These are phyloP conservation scores for Acrocera orbiculus DNA, from an alignment of 2,888 invertebrate species.

Conservation along the genomic window DNA sequence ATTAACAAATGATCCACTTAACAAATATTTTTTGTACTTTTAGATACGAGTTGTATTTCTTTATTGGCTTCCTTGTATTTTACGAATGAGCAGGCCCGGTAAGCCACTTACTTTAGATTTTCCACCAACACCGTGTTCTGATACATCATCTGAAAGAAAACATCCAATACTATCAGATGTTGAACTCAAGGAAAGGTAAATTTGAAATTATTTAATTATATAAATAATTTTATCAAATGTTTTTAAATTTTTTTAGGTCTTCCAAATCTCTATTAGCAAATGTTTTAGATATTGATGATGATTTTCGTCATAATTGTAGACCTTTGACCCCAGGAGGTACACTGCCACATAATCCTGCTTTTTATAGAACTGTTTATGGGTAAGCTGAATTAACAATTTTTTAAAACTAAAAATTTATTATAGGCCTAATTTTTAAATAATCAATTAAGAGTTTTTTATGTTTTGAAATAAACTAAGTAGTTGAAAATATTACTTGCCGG, in stretches of 20 bases:
- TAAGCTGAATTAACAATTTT: conserved; percentile 23
- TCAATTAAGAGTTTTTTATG: no score
- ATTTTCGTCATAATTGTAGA: conserved; percentile 68
- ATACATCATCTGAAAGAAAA: conserved; percentile 45
- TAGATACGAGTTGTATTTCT: conserved; percentile 84
- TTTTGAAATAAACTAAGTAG: no score
- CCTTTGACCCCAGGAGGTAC: conserved; percentile 44
- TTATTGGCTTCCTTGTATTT: conserved; percentile 92
- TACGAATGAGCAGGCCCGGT: conserved; percentile 76
- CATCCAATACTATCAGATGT: conserved; percentile 62
- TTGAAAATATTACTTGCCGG: no score
- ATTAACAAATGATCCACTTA: not conserved
- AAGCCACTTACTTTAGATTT: conserved; percentile 34
- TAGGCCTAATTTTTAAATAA: no score
- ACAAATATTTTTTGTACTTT: conserved; percentile 7
- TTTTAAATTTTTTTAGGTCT: conserved; percentile 36
- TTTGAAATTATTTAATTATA: not conserved
- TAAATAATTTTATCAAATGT: not conserved
- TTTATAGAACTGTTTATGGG: conserved; percentile 63
- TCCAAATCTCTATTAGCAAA: conserved; percentile 92
- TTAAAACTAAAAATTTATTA: not conserved
- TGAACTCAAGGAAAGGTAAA: conserved; percentile 61
- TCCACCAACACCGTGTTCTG: conserved; percentile 36
- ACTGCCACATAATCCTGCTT: conserved; percentile 39
- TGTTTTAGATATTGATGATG: conserved; percentile 93